Evolutionary conservation across 2,888 invertebrate genomes (phyloP).

Genomic region (Mayetiola destructor): DNA sequence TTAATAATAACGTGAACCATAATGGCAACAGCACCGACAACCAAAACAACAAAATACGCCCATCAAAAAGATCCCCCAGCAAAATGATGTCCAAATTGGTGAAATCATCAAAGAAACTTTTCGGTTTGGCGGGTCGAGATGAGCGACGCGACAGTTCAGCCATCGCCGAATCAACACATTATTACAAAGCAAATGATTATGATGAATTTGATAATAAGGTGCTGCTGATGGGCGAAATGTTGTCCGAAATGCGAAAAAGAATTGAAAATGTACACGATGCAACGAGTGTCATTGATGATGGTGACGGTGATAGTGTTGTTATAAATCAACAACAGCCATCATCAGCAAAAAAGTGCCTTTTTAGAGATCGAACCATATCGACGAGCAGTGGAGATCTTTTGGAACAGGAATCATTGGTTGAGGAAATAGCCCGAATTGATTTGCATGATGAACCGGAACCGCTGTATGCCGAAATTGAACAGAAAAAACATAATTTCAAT

Average conservation of each 20-base stretch:
- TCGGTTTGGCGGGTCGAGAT: background rate
- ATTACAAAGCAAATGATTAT: background rate
- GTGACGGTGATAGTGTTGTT: background rate
- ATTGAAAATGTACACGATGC: constrained; percentile 4
- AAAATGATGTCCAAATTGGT: background rate
- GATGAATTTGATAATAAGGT: constrained; percentile 14
- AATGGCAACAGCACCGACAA: background rate
- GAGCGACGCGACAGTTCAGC: background rate
- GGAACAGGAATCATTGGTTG: background rate
- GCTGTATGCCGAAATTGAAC: constrained; percentile 5
- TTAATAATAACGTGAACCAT: background rate
- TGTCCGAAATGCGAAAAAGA: constrained; percentile 3
- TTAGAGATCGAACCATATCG: background rate
- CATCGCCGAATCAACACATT: background rate
- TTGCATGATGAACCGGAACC: constrained; percentile 22
- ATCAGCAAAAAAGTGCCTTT: background rate
- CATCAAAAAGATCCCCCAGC: background rate
- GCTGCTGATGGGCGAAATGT: constrained; percentile 16
- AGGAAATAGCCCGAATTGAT: constrained; percentile 7
- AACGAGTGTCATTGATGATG: background rate
- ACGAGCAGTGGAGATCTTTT: constrained; percentile 8
- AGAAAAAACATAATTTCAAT: background rate
- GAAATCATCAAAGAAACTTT: constrained; percentile 3
- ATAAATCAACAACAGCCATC: background rate
- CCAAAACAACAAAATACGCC: background rate